These are phyloP conservation scores for Chelon auratus DNA, from an alignment of 2,797 vertebrate species.

Conservation along the genomic window DNA sequence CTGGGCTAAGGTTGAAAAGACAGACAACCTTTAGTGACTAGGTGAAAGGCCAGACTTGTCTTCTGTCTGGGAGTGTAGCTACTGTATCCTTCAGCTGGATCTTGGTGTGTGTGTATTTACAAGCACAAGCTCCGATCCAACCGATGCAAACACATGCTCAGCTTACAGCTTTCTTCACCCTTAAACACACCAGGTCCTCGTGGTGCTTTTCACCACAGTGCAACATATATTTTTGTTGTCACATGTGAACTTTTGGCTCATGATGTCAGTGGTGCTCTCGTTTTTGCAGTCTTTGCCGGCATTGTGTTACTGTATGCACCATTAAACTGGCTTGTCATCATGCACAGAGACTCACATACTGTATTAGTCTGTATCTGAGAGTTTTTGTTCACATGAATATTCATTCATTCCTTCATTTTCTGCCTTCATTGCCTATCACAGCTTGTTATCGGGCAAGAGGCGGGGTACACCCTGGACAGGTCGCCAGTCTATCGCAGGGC, in stretches of 20 bases:
- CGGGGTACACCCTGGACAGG: too few species aligned
- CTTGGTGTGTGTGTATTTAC: constrained; percentile 8
- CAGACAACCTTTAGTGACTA: constrained; percentile 67
- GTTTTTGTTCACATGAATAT: constrained; percentile 22
- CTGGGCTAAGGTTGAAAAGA: constrained; percentile 63
- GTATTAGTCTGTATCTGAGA: constrained; percentile 36
- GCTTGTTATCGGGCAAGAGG: too few species aligned
- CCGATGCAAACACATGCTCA: constrained; percentile 5
- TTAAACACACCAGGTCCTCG: constrained; percentile 16
- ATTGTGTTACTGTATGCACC: constrained; percentile 56
- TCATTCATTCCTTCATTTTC: too few species aligned
- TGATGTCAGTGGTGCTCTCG: constrained; percentile 45
- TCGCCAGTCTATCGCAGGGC: too few species aligned
- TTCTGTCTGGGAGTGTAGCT: constrained; percentile 52
- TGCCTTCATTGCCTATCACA: too few species aligned
- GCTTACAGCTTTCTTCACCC: neutral
- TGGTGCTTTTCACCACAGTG: constrained; percentile 7
- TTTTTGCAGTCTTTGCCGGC: constrained; percentile 63
- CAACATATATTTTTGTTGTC: constrained; percentile 25
- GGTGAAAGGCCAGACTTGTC: constrained; percentile 64
- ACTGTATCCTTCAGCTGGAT: constrained; percentile 56
- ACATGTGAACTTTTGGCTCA: constrained; percentile 33
- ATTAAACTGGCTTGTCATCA: constrained; percentile 40
- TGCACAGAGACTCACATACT: constrained; percentile 12
- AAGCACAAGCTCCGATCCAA: neutral